Evolutionary conservation across 1,140 invertebrate genomes (phyloP).

Genomic region (Neuroterus valhalla): DNA sequence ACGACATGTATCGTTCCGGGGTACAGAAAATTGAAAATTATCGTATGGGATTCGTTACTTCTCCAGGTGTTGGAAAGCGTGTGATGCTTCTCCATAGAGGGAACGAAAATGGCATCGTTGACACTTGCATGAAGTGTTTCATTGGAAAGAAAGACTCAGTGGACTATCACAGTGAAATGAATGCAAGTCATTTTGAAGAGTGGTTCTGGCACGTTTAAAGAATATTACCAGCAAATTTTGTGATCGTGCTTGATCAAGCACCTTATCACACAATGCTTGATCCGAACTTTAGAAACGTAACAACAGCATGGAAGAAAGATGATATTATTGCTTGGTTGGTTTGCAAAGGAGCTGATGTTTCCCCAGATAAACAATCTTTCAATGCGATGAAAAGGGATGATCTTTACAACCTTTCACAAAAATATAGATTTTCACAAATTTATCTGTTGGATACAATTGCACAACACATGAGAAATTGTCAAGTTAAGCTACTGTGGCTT

Average conservation of each 20-base stretch:
- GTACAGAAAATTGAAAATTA: conserved; percentile 5
- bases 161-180: too few species aligned
- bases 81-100: conserved; percentile 30
- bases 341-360: not conserved
- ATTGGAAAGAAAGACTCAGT: too few species aligned
- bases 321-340: not conserved
- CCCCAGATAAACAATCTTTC: not conserved
- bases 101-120: conserved; percentile 28
- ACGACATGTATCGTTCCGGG: conserved; percentile 2
- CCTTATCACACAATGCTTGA: conserved; percentile 39
- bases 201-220: conserved; percentile 47
- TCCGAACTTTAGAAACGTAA: not conserved
- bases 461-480: not conserved
- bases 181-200: too few species aligned
- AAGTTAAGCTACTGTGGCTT: too few species aligned
- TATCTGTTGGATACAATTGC: not conserved
- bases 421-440: not conserved
- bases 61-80: conserved; percentile 16
- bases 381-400: not conserved
- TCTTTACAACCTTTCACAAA: not conserved
- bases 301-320: not conserved
- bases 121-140: too few species aligned
- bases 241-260: too few species aligned
- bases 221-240: conserved; percentile 45
- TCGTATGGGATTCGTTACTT: conserved; percentile 9